Evolutionary conservation across 2,113 vertebrate species (phyloP), one percentile per base, ranked within the genome.

Genomic region (Limnothrissa miodon): DNA sequence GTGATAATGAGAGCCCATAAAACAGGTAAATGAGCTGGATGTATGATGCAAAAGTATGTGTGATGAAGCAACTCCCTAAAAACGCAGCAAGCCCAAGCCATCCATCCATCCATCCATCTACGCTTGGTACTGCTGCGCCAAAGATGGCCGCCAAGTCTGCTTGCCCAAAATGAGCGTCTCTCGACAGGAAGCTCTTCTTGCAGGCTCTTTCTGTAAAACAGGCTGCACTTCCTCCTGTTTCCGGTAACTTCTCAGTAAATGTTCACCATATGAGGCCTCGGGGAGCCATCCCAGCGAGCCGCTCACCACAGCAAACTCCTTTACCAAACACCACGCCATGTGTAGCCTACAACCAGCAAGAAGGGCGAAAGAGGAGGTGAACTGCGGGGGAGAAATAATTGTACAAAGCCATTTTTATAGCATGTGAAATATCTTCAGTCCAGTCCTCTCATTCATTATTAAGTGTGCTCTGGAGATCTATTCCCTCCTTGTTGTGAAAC

Each of bases 381-480:
- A 87, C 74, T 88, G 81, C 83, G 90, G 91, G 33, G 6, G 6
- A 42, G 6, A 42, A 42, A 42, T 4, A 66, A 66, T 11, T 85
- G 48, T 87, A 89, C 90, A 90, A 90, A 87, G 85, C 78, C 42
- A 81, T 88, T 91, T 91, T 91, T 82, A 90, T 88, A 85, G 89
- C 84, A 83, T 82, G 78, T 82, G 86, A 88, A 88, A 88, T 88
- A 85, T 86, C 80, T 85, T 88, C 56, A 87, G 90, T 84, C 81
- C 82, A 85, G 88, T 83, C 79, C 82, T 78, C 84, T 87, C 78
- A 88, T 89, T 90, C 79, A 90, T 91, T 91, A 91, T 91, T 89
- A 89, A 92, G 84, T 56, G 83, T 39, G 83, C 81, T 87, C 82
- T 78, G 81, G 87, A 86, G 89, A 79, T 59, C 78, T 70, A 79